Evolutionary conservation across 2,888 invertebrate species (phyloP), one percentile per base, ranked within the genome.

Genomic region (Drosophila robusta): DNA sequence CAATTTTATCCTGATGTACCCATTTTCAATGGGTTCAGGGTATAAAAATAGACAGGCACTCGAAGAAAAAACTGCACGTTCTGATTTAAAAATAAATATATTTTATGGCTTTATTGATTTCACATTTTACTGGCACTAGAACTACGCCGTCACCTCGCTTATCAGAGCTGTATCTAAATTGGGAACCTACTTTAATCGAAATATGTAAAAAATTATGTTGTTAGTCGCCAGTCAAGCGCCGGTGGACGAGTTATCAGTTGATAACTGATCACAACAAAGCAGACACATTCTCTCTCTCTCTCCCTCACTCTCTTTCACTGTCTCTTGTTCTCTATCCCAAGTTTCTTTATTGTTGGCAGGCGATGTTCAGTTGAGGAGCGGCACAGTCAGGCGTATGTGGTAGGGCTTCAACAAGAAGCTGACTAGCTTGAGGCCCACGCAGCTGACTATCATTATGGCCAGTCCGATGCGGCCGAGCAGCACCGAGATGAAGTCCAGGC

Each of bases 401-500:
- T 57, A 16, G 1, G 29, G 49, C 5, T 24, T 47, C 1, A 56
- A 46, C 0, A 66, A 79, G 1, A 85, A 70, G 45, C 74, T 89
- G 16, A 56, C 4, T 2, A 72, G 12, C 26, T 50, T 72, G 3
- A 57, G 2, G 7, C 54, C 11, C 0, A 72, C 4, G 34, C 52
- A 72, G 32, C 11, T 55, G 68, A 9, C 76, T 9, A 65, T 34
- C 4, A 75, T 9, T 4, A 67, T 6, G 1, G 68, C 29, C 3
- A 77, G 45, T 0, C 71, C 88, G 6, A 82, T 52, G 16, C 79
- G 70, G 0, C 61, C 14, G 4, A 67, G 34, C 1, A 84, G 42
- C 5, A 86, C 60, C 0, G 70, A 54, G 0, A 83, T 50, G 0
- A 78, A 78, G 42, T 90, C 90, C 9, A 91, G 46, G 4, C 71